Percentiles rank a stretch among this genome's conserved stretches.
Conservation (phyloP, 2,888 invertebrate genomes). For the Mactromeris polynyma region DNA sequence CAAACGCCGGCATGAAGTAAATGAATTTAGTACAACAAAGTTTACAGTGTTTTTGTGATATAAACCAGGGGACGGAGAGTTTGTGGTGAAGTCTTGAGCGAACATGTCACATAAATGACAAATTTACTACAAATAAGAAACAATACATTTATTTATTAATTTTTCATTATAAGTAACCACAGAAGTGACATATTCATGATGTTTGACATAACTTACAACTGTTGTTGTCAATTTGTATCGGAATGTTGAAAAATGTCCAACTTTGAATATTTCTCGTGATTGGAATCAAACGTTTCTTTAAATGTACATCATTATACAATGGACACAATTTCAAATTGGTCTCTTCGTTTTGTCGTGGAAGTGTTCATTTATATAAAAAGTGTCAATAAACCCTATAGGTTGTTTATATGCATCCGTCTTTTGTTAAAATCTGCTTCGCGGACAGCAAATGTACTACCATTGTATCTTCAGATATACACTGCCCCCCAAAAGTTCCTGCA, state of each 20-base stretch:
- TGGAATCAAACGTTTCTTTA: not conserved
- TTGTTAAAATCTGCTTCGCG: too few relatives aligned
- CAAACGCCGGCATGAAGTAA: too few relatives aligned
- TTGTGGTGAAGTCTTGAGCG: not conserved
- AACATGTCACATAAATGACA: not conserved
- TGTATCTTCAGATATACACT: too few relatives aligned
- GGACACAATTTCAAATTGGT: not conserved
- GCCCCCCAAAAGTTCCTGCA: too few relatives aligned
- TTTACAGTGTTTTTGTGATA: too few relatives aligned
- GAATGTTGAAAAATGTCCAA: too few relatives aligned
- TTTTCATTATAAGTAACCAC: not conserved
- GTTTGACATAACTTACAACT: not conserved
- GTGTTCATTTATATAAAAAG: too few relatives aligned
- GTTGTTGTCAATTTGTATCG: not conserved
- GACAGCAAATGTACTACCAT: too few relatives aligned
- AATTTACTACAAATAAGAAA: not conserved
- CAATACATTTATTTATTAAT: not conserved
- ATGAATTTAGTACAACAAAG: too few relatives aligned
- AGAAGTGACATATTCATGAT: not conserved
- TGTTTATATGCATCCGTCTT: too few relatives aligned
- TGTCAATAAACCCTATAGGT: too few relatives aligned
- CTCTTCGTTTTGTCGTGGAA: too few relatives aligned
- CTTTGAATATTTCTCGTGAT: not conserved
- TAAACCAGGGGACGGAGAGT: not conserved
- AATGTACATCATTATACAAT: not conserved